Conservation (phyloP, 2,113 vertebrate species). For the Anseranas semipalmata region DNA sequence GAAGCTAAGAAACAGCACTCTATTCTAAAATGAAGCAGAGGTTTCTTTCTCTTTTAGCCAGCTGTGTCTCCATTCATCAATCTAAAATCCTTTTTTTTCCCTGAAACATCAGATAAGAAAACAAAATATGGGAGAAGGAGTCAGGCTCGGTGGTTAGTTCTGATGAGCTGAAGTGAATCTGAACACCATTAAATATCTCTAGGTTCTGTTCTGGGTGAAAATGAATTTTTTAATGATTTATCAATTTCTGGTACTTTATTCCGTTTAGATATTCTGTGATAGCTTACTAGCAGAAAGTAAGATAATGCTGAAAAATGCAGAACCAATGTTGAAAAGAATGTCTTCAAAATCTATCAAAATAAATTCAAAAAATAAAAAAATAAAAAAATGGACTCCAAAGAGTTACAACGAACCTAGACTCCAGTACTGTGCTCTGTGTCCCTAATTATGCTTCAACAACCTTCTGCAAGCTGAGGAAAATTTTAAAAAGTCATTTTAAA, state of each 20-base stretch:
- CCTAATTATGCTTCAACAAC: background rate
- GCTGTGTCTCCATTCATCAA: background rate
- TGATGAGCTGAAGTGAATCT: background rate
- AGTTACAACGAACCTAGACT: constrained; percentile 6
- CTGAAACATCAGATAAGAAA: constrained; percentile 24
- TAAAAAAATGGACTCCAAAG: background rate
- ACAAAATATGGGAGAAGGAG: background rate
- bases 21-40: background rate
- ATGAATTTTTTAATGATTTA: constrained; percentile 16
- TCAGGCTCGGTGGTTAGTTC: background rate
- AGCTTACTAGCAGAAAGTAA: constrained; percentile 27
- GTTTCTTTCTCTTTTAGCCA: constrained; percentile 24
- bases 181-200: background rate
- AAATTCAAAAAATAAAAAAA: background rate
- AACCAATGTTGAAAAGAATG: background rate
- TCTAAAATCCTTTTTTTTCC: background rate
- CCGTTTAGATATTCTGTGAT: background rate
- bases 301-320: constrained; percentile 30
- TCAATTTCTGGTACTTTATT: constrained; percentile 39
- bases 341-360: background rate
- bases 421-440: background rate
- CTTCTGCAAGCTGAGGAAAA: background rate
- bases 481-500: background rate
- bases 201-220: background rate
- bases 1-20: background rate